Base-by-base conservation (phyloP, 2,797 vertebrate species). In the Anabas testudineus region DNA sequence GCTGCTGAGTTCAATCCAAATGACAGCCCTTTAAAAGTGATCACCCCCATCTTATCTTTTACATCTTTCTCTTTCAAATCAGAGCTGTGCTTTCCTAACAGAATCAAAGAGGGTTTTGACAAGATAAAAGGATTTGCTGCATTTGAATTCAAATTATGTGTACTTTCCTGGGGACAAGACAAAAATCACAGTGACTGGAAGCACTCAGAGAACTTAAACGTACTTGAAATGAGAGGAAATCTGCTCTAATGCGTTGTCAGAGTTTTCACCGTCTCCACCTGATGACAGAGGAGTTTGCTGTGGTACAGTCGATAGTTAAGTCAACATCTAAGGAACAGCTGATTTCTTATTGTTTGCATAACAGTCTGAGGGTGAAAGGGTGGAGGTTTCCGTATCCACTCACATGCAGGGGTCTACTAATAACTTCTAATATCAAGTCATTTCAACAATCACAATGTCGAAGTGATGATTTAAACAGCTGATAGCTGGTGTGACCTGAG, bases 101-200 rank as follows among this genome's bases (percentile, higher is more conserved):
- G 83, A 90, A 87, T 91, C 78, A 88, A 90, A 91, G 84, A 73
- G 68, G 75, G 83, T 91, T 85, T 83, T 86, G 84, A 88, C 86
- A 87, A 91, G 87, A 89, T 88, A 90, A 90, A 91, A 90, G 90
- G 90, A 87, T 88, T 82, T 85, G 72, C 78, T 80, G 67, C 81
- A 80, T 90, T 87, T 79, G 67, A 89, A 87, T 92, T 85, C 68
- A 86, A 88, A 91, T 90, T 71, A 87, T 80, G 78, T 84, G 74
- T 84, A 83, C 77, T 90, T 90, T 90, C 72, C 78, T 36, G 52
- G 43, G 84, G 74, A 85, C 71, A 52, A 65, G 46, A 82, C 58
- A 68, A 60, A 81, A 81, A 83, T 78, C 80, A 78, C 66, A 80
- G 74, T 67, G 70, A 80, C 75, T 71, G 51, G 62, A 70, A 84